phyloP scores from a whole-genome alignment of 1,140 invertebrate genomes.

The Acromyrmex charruanus region DNA sequence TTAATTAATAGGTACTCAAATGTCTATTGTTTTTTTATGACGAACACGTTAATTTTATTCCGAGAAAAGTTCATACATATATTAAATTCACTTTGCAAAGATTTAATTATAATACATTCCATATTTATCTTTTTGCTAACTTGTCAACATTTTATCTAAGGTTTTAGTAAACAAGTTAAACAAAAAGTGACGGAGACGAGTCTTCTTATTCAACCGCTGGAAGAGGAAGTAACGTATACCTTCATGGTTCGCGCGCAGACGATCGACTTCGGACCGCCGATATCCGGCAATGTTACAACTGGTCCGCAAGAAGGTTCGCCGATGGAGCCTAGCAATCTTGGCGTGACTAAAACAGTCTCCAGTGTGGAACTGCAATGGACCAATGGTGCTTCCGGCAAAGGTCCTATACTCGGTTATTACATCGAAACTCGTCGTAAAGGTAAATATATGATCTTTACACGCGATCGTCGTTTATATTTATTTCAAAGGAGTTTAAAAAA shows the following conservation, averaged over 20 bases:
- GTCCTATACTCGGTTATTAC: constrained; percentile 96
- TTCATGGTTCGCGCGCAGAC: constrained; percentile 97
- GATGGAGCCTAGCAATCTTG: constrained; percentile 91
- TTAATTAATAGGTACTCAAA: not conserved
- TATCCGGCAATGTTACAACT: constrained; percentile 94
- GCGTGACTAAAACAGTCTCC: constrained; percentile 92
- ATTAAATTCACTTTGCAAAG: not conserved
- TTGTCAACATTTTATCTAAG: constrained; percentile 83
- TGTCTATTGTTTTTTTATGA: not conserved
- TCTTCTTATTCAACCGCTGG: constrained; percentile 93
- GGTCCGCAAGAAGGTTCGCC: constrained; percentile 98
- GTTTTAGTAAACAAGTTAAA: constrained; percentile 97
- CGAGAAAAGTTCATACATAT: not conserved
- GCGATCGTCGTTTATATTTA: not conserved
- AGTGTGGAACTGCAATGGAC: constrained; percentile 95
- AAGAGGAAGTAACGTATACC: constrained; percentile 96
- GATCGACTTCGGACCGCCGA: constrained; percentile 92
- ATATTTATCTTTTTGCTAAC: constrained; percentile 23
- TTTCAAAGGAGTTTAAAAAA: not conserved
- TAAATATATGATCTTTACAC: constrained; percentile 82
- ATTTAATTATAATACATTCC: not conserved
- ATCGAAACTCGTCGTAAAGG: constrained; percentile 96
- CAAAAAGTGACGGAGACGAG: constrained; percentile 95
- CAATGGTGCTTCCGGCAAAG: constrained; percentile 94
- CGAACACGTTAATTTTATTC: not conserved